Evolutionary conservation across 2,888 invertebrate genomes (phyloP).

Genomic region (Drosophila anomalata): DNA sequence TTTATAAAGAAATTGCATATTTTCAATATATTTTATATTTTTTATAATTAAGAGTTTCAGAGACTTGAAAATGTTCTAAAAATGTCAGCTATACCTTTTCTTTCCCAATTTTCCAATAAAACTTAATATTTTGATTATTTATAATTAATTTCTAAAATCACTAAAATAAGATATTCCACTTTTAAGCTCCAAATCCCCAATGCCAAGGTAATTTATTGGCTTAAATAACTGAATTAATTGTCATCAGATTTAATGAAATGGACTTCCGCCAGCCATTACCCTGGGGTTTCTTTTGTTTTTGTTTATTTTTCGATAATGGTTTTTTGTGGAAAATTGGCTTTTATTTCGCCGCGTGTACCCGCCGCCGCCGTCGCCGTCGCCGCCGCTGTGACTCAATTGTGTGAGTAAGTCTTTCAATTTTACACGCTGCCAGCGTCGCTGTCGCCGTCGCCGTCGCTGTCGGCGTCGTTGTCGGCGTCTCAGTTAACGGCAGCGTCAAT

Average conservation of each 20-base stretch:
- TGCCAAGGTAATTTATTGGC: background rate
- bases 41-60: too few relatives aligned
- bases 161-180: too few relatives aligned
- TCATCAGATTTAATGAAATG: constrained; percentile 6
- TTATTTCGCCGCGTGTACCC: constrained; percentile 11
- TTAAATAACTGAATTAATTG: background rate
- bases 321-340: background rate
- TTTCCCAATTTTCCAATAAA: too few relatives aligned
- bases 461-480: background rate
- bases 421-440: constrained; percentile 55
- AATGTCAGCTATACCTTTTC: too few relatives aligned
- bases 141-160: background rate
- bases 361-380: background rate
- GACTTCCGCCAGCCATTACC: background rate
- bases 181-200: background rate
- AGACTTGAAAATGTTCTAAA: too few relatives aligned
- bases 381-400: constrained; percentile 52
- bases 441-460: background rate
- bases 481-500: constrained; percentile 33
- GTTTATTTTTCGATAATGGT: background rate
- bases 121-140: background rate
- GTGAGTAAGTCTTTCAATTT: constrained; percentile 62
- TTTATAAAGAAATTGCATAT: too few relatives aligned
- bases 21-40: too few relatives aligned
- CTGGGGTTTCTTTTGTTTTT: background rate